Evolutionary conservation across 92 coral and sea anemone genomes (phyloP).

Genomic region (Isaurus tuberculatus): DNA sequence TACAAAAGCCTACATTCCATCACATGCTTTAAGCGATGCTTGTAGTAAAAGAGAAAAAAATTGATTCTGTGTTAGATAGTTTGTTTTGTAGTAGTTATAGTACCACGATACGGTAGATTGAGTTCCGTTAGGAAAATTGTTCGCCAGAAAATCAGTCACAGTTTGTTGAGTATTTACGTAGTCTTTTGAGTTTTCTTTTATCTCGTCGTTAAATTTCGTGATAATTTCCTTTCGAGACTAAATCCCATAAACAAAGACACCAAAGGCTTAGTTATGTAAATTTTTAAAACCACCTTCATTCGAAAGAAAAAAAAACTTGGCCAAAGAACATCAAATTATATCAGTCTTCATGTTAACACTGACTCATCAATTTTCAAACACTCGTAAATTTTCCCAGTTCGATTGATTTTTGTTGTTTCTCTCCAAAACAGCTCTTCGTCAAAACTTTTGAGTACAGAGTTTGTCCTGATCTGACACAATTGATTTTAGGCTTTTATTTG

Average conservation of each 20-base stretch:
- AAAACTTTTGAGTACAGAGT: not conserved
- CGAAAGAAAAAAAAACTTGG: not conserved
- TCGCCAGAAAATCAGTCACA: slow-evolving; percentile 60
- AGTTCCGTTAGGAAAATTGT: slow-evolving; percentile 18
- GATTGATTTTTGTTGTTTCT: not conserved
- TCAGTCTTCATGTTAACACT: slow-evolving; percentile 29
- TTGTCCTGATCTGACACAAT: not conserved
- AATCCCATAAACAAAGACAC: slow-evolving; percentile 33
- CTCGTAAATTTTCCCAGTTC: slow-evolving; percentile 7
- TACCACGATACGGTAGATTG: slow-evolving; percentile 48
- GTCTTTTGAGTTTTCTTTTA: not conserved
- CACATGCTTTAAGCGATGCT: slow-evolving; percentile 23
- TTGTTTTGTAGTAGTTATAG: slow-evolving; percentile 25
- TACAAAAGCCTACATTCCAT: slow-evolving; percentile 44
- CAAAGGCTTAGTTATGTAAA: slow-evolving; percentile 43
- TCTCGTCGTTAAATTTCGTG: slow-evolving; percentile 22
- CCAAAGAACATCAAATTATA: slow-evolving; percentile 16
- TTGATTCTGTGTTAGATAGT: not conserved
- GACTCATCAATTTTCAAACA: slow-evolving; percentile 36
- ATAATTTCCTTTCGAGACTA: slow-evolving; percentile 13
- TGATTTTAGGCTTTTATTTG: slow-evolving; percentile 9
- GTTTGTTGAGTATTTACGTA: slow-evolving; percentile 44
- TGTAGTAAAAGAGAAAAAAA: not conserved
- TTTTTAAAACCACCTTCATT: slow-evolving; percentile 33
- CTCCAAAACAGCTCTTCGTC: not conserved